These are phyloP conservation scores for Sisor rabdophorus DNA, from an alignment of 2,113 vertebrate genomes.

Conservation along the genomic window DNA sequence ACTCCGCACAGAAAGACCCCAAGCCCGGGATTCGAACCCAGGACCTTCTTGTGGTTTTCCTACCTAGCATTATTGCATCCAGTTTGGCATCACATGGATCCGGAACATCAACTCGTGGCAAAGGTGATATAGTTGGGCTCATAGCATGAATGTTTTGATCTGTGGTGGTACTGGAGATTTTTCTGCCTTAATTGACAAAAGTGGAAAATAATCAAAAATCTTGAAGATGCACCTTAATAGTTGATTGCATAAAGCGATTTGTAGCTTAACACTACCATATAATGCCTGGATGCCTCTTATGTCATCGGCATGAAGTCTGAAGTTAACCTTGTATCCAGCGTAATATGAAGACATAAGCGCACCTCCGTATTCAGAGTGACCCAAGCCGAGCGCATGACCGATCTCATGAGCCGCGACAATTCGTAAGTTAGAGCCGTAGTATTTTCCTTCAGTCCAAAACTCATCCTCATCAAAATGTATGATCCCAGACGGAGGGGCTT, in stretches of 20 bases:
- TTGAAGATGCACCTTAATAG: too few species aligned
- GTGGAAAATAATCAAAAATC: neutral
- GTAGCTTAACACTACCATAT: constrained; percentile 69
- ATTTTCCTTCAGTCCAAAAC: constrained; percentile 78
- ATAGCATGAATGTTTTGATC: constrained; percentile 20
- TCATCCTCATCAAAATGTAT: constrained; percentile 87
- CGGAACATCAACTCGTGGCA: constrained; percentile 55
- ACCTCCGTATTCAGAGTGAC: constrained; percentile 74
- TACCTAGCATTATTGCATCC: constrained; percentile 82
- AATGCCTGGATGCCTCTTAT: constrained; percentile 79
- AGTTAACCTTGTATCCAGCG: constrained; percentile 72
- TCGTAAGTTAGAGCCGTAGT: constrained; percentile 77
- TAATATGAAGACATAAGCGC: constrained; percentile 85
- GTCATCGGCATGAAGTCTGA: constrained; percentile 79
- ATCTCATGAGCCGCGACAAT: constrained; percentile 88
- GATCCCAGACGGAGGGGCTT: constrained; percentile 78
- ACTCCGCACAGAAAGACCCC: too few species aligned
- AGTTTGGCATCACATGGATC: constrained; percentile 79
- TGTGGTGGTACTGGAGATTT: constrained; percentile 26
- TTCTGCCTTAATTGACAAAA: constrained; percentile 55
- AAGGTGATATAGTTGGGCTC: constrained; percentile 33
- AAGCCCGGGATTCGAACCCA: too few species aligned
- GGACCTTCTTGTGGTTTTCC: too few species aligned
- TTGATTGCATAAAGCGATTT: constrained; percentile 2
- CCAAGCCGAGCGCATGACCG: constrained; percentile 83